phyloP scores from a whole-genome alignment of 2,797 vertebrate genomes.

The Mastacembelus armatus region DNA sequence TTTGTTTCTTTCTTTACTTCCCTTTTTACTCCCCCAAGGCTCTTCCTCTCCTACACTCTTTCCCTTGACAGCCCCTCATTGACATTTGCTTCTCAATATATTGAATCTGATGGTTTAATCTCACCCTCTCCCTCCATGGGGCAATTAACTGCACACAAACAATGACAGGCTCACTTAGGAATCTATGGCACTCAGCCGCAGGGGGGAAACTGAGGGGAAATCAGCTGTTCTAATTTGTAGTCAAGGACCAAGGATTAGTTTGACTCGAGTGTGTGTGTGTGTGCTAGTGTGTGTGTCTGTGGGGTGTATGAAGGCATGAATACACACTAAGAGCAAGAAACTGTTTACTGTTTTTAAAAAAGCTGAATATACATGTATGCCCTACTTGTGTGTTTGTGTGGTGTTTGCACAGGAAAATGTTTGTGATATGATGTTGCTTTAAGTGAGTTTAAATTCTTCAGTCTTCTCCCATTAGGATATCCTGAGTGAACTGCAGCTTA shows the following conservation, averaged over 20 bases:
- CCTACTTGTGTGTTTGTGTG: too few species aligned
- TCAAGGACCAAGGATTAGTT: slow-evolving; percentile 62
- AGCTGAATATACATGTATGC: too few species aligned
- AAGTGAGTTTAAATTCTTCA: slow-evolving; percentile 48
- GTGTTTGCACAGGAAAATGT: slow-evolving; percentile 51
- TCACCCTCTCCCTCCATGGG: slow-evolving; percentile 63
- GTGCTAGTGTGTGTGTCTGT: not conserved
- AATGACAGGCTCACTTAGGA: slow-evolving; percentile 78
- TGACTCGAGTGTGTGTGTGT: slow-evolving; percentile 44
- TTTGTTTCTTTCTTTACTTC: slow-evolving; percentile 59
- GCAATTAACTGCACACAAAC: slow-evolving; percentile 79
- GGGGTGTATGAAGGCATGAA: slow-evolving; percentile 30
- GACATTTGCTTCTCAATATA: slow-evolving; percentile 71
- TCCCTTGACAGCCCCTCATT: slow-evolving; percentile 62
- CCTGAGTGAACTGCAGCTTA: slow-evolving; percentile 27
- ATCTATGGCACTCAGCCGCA: slow-evolving; percentile 72
- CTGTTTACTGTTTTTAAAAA: too few species aligned
- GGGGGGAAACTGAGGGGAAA: slow-evolving; percentile 67
- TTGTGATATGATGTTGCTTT: slow-evolving; percentile 67
- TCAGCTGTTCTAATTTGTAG: slow-evolving; percentile 75
- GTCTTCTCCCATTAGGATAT: slow-evolving; percentile 36
- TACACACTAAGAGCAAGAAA: slow-evolving; percentile 38
- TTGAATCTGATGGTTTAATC: slow-evolving; percentile 80
- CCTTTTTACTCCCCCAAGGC: slow-evolving; percentile 63
- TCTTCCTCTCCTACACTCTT: slow-evolving; percentile 47